Evolutionary conservation across 2,888 invertebrate genomes (phyloP).

Genomic region (Callyntrura guangdongensis): DNA sequence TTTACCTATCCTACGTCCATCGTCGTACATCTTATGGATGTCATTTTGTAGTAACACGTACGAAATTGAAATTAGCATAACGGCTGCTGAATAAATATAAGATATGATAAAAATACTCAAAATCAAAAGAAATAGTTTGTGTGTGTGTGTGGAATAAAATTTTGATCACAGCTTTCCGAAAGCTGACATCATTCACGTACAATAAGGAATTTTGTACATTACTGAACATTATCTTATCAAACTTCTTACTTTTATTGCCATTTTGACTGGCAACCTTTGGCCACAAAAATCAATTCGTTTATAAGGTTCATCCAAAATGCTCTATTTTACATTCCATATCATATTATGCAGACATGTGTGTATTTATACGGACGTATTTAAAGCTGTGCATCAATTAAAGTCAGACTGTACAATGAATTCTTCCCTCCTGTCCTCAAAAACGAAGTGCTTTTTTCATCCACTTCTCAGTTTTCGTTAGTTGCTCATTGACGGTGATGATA

Average conservation of each 20-base stretch:
- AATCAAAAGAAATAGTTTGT: too few relatives aligned
- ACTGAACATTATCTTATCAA: constrained; percentile 48
- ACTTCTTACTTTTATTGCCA: constrained; percentile 46
- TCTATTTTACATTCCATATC: background rate
- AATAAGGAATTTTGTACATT: background rate
- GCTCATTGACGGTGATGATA: background rate
- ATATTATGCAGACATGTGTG: background rate
- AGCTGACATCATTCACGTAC: constrained; percentile 16
- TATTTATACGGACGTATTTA: too few relatives aligned
- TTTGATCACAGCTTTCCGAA: background rate
- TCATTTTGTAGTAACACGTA: too few relatives aligned
- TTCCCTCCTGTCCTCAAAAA: constrained; percentile 19
- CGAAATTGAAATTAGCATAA: too few relatives aligned
- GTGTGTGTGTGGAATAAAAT: background rate
- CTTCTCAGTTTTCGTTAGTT: background rate
- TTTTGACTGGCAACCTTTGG: constrained; percentile 63
- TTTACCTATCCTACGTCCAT: too few relatives aligned
- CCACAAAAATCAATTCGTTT: constrained; percentile 46
- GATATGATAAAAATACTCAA: too few relatives aligned
- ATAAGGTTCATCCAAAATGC: background rate
- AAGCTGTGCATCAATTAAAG: background rate
- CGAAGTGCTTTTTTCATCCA: background rate
- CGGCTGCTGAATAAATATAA: too few relatives aligned
- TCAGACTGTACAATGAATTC: background rate
- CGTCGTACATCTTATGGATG: too few relatives aligned